Percentiles rank a stretch among this genome's conserved stretches.
phyloP scores from a whole-genome alignment of 2,888 invertebrate species.

The Dorcus parallelipipedus region DNA sequence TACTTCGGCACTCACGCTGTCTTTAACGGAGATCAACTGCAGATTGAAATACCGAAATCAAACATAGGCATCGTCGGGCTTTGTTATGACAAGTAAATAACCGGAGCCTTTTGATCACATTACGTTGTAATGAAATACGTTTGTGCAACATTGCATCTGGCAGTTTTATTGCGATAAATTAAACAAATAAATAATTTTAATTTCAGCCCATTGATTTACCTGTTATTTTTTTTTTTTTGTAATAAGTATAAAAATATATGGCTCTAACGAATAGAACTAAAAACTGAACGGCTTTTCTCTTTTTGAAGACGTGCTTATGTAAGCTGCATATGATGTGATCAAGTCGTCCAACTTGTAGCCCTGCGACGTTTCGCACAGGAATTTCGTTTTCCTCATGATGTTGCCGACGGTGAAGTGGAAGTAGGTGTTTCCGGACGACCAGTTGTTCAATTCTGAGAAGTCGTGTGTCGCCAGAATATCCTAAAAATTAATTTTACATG shows the following conservation, averaged over 20 bases:
- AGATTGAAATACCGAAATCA: conserved; percentile 25
- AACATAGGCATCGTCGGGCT: conserved; percentile 19
- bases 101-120: no score
- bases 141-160: no score
- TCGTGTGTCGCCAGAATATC: conserved; percentile 80
- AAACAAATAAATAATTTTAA: no score
- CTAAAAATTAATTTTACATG: conserved; percentile 48
- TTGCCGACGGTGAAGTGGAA: conserved; percentile 96
- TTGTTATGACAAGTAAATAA: conserved; percentile 12
- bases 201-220: no score
- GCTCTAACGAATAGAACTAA: neutral
- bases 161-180: no score
- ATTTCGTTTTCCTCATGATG: conserved; percentile 83
- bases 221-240: no score
- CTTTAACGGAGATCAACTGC: conserved; percentile 28
- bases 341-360: conserved; percentile 98
- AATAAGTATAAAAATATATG: no score
- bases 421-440: conserved; percentile 94
- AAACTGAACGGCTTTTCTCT: conserved; percentile 14
- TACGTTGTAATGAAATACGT: no score
- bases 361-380: conserved; percentile 84
- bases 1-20: conserved; percentile 28
- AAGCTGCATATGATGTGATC: conserved; percentile 82
- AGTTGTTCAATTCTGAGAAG: conserved; percentile 86
- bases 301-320: conserved; percentile 43